phyloP scores from a whole-genome alignment of 2,797 vertebrate genomes.

The Pagetopsis macropterus region DNA sequence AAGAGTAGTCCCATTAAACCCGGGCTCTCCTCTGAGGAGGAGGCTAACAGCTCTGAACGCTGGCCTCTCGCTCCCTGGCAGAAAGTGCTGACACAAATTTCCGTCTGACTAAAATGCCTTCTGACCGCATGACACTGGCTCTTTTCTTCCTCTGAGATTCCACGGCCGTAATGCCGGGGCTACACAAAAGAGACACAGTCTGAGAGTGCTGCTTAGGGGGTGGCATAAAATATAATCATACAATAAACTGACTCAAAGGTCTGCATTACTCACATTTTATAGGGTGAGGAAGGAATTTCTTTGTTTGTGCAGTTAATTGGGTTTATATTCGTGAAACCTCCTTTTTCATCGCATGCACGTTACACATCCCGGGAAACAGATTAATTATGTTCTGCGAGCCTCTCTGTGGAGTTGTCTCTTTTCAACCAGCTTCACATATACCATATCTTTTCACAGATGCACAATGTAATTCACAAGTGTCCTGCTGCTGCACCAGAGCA shows the following conservation, averaged over 20 bases:
- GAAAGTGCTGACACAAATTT: constrained; percentile 76
- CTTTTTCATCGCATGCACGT: constrained; percentile 9
- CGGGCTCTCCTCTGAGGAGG: constrained; percentile 64
- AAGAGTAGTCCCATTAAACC: constrained; percentile 76
- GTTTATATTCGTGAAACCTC: constrained; percentile 23
- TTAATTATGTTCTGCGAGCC: background rate
- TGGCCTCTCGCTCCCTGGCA: constrained; percentile 59
- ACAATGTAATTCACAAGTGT: constrained; percentile 21
- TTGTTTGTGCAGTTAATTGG: constrained; percentile 62
- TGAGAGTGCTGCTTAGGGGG: constrained; percentile 55
- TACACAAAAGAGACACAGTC: constrained; percentile 71
- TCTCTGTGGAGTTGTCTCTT: background rate
- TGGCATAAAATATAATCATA: constrained; percentile 69
- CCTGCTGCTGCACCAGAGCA: constrained; percentile 18
- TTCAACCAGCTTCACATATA: background rate
- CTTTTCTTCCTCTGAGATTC: constrained; percentile 73
- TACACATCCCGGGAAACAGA: constrained; percentile 13
- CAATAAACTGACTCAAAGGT: constrained; percentile 62
- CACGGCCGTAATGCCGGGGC: constrained; percentile 43
- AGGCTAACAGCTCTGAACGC: constrained; percentile 69
- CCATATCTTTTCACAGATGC: constrained; percentile 19
- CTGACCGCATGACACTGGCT: constrained; percentile 76
- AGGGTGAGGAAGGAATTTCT: constrained; percentile 43
- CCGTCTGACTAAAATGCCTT: constrained; percentile 73
- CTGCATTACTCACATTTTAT: constrained; percentile 60